These are phyloP conservation scores for Lycaon pictus DNA, from an alignment of 2,113 vertebrate genomes.

Conservation along the genomic window DNA sequence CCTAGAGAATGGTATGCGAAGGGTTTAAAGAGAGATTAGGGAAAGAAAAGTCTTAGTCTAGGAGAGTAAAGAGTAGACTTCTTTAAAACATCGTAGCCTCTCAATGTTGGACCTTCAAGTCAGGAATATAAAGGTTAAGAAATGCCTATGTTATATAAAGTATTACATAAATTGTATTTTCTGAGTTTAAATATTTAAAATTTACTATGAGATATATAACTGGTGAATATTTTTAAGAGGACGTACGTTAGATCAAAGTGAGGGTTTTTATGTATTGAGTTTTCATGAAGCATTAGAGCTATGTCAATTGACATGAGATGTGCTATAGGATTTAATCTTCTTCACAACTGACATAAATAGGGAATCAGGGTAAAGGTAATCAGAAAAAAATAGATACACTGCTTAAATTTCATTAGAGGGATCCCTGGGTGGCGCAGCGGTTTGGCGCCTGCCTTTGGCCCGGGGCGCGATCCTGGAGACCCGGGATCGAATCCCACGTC, in stretches of 20 bases:
- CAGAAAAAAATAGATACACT: neutral
- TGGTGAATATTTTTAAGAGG: neutral
- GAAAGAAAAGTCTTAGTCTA: neutral
- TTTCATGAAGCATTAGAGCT: neutral
- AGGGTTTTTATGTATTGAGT: neutral
- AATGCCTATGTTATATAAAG: neutral
- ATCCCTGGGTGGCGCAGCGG: no score
- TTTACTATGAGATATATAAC: neutral
- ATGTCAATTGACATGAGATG: neutral
- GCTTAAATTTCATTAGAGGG: neutral
- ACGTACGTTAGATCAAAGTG: neutral
- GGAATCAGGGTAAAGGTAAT: neutral
- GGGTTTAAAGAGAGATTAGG: neutral
- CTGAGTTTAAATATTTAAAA: conserved; percentile 54
- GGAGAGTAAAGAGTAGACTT: neutral
- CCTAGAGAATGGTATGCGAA: neutral
- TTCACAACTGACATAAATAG: conserved; percentile 12
- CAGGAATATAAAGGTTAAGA: neutral
- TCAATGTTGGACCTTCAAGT: neutral
- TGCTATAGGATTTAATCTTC: neutral
- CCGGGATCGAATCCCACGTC: no score
- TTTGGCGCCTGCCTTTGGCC: no score
- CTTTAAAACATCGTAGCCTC: neutral
- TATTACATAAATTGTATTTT: neutral
- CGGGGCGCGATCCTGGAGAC: no score